Base-by-base conservation (phyloP, 2,888 invertebrate species). In the Temnothorax unifasciatus region DNA sequence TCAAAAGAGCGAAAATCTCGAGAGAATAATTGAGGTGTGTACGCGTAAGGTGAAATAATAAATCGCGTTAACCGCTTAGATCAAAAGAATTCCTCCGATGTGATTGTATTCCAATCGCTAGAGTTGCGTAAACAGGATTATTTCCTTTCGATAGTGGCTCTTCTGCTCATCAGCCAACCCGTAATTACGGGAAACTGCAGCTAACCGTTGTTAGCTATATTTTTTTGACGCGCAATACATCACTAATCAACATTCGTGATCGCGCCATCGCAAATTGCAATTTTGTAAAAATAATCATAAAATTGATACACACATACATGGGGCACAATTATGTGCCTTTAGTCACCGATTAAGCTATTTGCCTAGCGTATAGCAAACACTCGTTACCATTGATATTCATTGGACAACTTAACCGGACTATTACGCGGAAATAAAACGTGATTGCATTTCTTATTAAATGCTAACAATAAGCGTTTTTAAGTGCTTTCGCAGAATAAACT, bases 211-310 rank as follows among this genome's bases (percentile, higher is more conserved):
- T 34, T 21, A 25, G n/a, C 34, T 4, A 38, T 81, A 63, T 68
- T 82, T 77, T 66, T 83, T 79, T 79, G 2, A 79, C 79, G 81
- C 68, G 68, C 59, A 79, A 41, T 61, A 59, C 59, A 75, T 25
- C 15, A 54, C 38, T 61, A 69, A 79, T 79, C 66, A 41, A 57
- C 59, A 6, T 47, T 25, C n/a, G 21, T 34, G 21, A 47, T 68
- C 57, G 25, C 6, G 38, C 25, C n/a, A 34, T 38, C 1, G n/a
- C 15, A 34, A 18, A 18, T 68, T 66, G 84, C 50, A 69, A 82
- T 82, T 68, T 63, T 68, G n/a, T 29, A 52, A 38, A 63, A 63
- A n/a, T 52, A 75, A 61, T 21, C 13, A 52, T 75, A 63, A 82
- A 84, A 83, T 83, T 59, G 29, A 44, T 21, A 25, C 18, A 61